Conservation (phyloP, 2,888 invertebrate species). For the Zhuqinia jingwanae region DNA sequence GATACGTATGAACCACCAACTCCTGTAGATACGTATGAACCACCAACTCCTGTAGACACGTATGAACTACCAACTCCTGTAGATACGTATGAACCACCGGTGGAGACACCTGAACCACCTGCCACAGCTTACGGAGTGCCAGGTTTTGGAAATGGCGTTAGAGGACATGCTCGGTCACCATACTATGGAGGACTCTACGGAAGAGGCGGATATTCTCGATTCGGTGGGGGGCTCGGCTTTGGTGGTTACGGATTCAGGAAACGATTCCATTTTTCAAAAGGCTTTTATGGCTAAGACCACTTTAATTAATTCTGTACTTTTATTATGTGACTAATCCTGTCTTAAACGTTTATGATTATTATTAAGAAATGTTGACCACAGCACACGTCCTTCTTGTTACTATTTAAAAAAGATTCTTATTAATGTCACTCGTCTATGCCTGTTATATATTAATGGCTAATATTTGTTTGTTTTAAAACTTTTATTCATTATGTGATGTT, state of each 20-base stretch:
- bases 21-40: no score
- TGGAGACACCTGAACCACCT: slow-evolving; percentile 23
- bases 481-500: no score
- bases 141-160: background rate
- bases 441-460: slow-evolving; percentile 1
- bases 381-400: slow-evolving; percentile 10
- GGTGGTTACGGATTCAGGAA: slow-evolving; percentile 67
- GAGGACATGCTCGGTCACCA: background rate
- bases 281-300: slow-evolving; percentile 32
- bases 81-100: slow-evolving; percentile 42
- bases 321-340: slow-evolving; percentile 59
- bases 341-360: slow-evolving; percentile 3
- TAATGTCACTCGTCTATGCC: background rate
- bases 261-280: slow-evolving; percentile 58
- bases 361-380: background rate
- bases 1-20: slow-evolving; percentile 19
- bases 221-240: background rate
- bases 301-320: background rate
- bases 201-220: slow-evolving; percentile 10
- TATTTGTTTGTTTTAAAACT: no score
- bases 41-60: no score
- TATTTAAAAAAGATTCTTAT: no score
- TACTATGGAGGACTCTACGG: background rate
- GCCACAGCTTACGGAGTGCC: slow-evolving; percentile 1
- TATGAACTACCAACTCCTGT: slow-evolving; percentile 33